Evolutionary conservation across 2,113 vertebrate species (phyloP).

Genomic region (Brachirus orientalis): DNA sequence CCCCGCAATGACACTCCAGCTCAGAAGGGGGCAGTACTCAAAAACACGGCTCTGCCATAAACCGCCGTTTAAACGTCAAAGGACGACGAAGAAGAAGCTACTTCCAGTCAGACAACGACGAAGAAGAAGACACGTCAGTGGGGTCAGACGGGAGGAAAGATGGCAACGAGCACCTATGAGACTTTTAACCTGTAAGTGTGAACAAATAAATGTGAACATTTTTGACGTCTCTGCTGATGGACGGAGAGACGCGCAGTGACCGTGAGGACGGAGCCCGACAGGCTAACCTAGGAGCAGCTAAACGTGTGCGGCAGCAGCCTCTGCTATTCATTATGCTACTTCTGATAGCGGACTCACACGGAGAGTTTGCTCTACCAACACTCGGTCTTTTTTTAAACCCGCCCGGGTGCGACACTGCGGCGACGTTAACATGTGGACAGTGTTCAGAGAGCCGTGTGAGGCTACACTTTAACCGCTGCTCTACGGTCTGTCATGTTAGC

Average conservation of each 20-base stretch:
- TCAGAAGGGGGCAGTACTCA: no score
- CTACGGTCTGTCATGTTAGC: no score
- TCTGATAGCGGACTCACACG: no score
- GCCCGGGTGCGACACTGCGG: no score
- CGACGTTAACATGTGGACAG: not conserved
- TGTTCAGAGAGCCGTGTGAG: not conserved
- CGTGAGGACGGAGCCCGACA: not conserved
- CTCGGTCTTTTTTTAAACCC: no score
- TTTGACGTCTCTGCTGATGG: fast-evolving
- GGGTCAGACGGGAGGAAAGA: conserved; percentile 70
- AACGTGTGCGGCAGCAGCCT: not conserved
- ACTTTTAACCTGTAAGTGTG: conserved; percentile 79
- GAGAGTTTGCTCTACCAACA: not conserved
- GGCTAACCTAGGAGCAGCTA: not conserved
- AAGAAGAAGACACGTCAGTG: conserved; percentile 53
- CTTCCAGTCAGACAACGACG: not conserved
- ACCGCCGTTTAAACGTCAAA: not conserved
- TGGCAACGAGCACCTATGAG: conserved; percentile 79
- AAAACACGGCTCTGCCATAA: no score
- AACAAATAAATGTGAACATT: not conserved
- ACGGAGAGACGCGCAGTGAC: fast-evolving
- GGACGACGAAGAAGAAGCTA: not conserved
- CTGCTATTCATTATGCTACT: no score
- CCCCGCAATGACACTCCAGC: no score
- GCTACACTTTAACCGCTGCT: not conserved